Conservation (phyloP, 2,113 vertebrate species). For the Rhinichthys klamathensis region DNA sequence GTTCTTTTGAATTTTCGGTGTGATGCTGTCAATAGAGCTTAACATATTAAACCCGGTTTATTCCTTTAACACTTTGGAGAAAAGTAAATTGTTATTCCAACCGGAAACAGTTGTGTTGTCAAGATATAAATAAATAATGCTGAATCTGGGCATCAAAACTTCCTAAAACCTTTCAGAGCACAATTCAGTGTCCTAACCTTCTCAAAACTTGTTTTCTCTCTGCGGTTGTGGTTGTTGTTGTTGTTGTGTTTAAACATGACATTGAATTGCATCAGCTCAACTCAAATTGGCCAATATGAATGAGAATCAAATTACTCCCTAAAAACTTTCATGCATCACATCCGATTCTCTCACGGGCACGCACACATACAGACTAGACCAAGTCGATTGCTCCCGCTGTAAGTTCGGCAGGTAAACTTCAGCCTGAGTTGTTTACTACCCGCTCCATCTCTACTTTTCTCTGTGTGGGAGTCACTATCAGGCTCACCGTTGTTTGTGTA, state of each 20-base stretch:
- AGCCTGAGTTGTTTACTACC: slow-evolving; percentile 1
- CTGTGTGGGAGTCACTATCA: slow-evolving; percentile 6
- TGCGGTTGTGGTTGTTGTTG: not conserved
- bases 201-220: not conserved
- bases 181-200: not conserved
- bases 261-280: slow-evolving; percentile 47
- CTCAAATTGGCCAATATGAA: slow-evolving; percentile 52
- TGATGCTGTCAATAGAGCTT: not conserved
- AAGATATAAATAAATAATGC: not conserved
- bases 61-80: not conserved
- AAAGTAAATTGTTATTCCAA: not conserved
- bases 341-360: not conserved
- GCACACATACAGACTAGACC: not conserved
- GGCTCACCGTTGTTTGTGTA: not conserved
- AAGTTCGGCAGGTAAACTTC: not conserved
- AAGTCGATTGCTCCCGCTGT: not conserved
- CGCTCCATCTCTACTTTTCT: not conserved
- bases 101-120: not conserved
- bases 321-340: not conserved
- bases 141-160: not conserved
- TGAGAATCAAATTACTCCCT: slow-evolving; percentile 24
- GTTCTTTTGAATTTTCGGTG: not conserved
- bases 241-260: slow-evolving; percentile 10
- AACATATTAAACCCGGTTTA: not conserved
- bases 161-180: not conserved